Base-by-base conservation (phyloP, 2,888 invertebrate species). In the Temnothorax ravouxi region DNA sequence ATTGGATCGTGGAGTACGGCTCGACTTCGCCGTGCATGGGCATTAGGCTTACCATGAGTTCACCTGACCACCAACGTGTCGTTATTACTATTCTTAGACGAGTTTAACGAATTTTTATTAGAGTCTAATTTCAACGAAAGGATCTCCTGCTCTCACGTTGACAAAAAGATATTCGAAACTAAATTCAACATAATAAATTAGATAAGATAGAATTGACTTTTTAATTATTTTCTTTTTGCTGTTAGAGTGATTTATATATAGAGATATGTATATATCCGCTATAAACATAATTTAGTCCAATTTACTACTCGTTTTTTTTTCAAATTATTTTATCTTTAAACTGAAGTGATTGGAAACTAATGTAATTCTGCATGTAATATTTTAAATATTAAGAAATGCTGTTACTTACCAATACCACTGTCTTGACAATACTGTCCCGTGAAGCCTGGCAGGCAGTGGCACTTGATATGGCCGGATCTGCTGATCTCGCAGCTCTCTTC, bases 371-470 rank as follows among this genome's bases (percentile, higher is more conserved):
- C 29, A 34, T 8, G 67, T 44, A 15, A 13, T 44, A 56, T 47
- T 44, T 54, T 2, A 13, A 44, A 9, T 6, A n/a, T 50, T 15
- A 59, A 50, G 6, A 44, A 44, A 2, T 0, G 92, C 91, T 8
- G 29, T 34, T 76, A 50, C 95, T 95, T 94, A 97, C 96, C 96
- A 75, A 93, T n/a, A 15, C 3, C 38, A 25, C 0, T 90, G 71
- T 95, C 95, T 89, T 97, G 96, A 93, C 97, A 98, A 91, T 96
- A 96, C 34, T 95, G 95, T 81, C 98, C 98, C 0, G 95, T 95
- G 94, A 96, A 97, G 3, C 97, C 97, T 1, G 96, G 95, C 56
- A 95, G 95, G 93, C 98, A 98, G 90, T 96, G 95, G 93, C 98
- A 98, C 13, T 96, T 95, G 1, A 97, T 96, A 4, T 91, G 90